Conservation (phyloP, 2,888 invertebrate genomes). For the Dryadula phaetusa region DNA sequence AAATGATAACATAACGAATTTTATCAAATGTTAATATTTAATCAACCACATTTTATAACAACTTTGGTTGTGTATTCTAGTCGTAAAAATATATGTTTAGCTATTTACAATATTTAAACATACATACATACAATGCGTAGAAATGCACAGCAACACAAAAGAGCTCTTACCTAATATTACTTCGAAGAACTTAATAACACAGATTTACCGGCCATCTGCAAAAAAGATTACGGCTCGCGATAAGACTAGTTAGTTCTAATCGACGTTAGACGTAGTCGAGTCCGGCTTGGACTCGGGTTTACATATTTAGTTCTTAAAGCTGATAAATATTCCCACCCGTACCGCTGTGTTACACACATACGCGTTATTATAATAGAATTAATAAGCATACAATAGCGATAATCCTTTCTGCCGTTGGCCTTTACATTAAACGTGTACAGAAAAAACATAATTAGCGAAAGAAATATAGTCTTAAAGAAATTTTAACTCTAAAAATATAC, state of each 20-base stretch:
- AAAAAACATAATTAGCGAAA: conserved; percentile 81
- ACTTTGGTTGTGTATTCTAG: conserved; percentile 85
- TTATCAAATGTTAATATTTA: conserved; percentile 80
- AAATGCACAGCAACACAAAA: conserved; percentile 83
- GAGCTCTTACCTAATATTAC: conserved; percentile 73
- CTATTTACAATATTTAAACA: conserved; percentile 84
- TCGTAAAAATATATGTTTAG: conserved; percentile 84
- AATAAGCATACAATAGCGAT: conserved; percentile 55
- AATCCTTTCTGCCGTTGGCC: conserved; percentile 72
- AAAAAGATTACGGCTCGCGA: conserved; percentile 64
- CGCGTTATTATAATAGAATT: conserved; percentile 48
- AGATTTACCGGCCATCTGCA: conserved; percentile 77
- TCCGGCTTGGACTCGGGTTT: conserved; percentile 50
- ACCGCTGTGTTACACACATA: conserved; percentile 53
- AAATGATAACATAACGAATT: conserved; percentile 81
- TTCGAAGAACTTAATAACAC: conserved; percentile 81
- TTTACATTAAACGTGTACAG: conserved; percentile 65
- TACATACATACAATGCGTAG: conserved; percentile 85
- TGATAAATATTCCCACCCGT: conserved; percentile 55
- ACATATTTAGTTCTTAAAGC: conserved; percentile 52
- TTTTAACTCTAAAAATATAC: conserved; percentile 72
- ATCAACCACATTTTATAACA: conserved; percentile 85
- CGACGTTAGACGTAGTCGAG: conserved; percentile 49
- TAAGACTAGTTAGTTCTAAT: conserved; percentile 66
- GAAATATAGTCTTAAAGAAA: conserved; percentile 61